Base-by-base conservation (phyloP, 2,113 vertebrate species). In the Caloenas nicobarica region DNA sequence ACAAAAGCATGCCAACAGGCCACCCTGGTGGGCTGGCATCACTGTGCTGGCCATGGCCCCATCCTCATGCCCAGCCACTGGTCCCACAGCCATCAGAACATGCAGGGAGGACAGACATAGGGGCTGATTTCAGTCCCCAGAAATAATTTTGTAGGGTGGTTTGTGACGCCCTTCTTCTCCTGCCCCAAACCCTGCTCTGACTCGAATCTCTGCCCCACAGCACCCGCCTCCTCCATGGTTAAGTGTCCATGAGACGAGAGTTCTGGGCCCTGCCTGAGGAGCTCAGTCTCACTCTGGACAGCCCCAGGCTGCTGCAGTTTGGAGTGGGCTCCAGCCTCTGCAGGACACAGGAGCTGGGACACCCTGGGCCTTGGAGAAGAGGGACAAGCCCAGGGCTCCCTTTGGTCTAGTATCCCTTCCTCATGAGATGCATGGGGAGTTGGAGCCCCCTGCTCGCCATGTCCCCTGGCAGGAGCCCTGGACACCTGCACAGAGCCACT, bases 401-500 rank as follows among this genome's bases (percentile, higher is more conserved):
- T 65, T 1, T 0, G 5, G 48, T 56, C 25, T 19, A 60, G 44
- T 4, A 57, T 7, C 28, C 16, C 9, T 33, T 61, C 21, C 13
- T 29, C 14, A 25, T 0, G 1, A 72, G 38, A 2, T 15, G 2
- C 29, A 34, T 0, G 0, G 40, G 54, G 11, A 61, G 15, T 10
- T 1, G 0, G 33, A 78, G 14, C 2, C 14, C 17, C 3, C 18
- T 69, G 10, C 31, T 53, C 16, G n/a, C 29, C 4, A 0, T 24
- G 21, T 25, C 1, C 31, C 50, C 16, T 31, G 22, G 18, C 25
- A 54, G 38, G 5, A 70, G 5, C 19, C 11, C 33, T 23, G 33
- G 25, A 3, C 15, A 44, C 9, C 44, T 46, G 16, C 25, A 46
- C 15, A 14, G 33, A 77, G 33, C 44, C 34, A 11, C 31, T 31